Percentiles rank a stretch among this genome's conserved stretches.
phyloP scores from a whole-genome alignment of 2,888 invertebrate species.

The Thera obeliscata region DNA sequence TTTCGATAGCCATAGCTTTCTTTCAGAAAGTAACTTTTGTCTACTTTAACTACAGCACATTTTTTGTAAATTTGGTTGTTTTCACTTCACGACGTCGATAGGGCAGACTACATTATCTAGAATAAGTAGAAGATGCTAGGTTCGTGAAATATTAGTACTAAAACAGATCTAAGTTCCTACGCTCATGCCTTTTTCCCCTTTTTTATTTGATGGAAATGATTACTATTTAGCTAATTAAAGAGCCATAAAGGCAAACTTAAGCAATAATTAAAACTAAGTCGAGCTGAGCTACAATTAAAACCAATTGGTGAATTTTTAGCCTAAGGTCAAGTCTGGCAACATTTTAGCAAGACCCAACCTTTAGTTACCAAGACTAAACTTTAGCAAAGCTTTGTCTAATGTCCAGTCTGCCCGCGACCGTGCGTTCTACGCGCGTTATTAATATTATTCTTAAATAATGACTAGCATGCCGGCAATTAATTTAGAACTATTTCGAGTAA shows the following conservation, averaged over 20 bases:
- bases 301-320: background rate
- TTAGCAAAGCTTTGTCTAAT: constrained; percentile 19
- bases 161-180: constrained; percentile 19
- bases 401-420: constrained; percentile 45
- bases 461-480: constrained; percentile 56
- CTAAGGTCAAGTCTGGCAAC: constrained; percentile 9
- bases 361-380: constrained; percentile 17
- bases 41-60: constrained; percentile 21
- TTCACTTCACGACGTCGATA: constrained; percentile 33
- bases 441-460: constrained; percentile 48
- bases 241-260: background rate
- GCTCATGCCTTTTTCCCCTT: background rate
- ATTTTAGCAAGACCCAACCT: constrained; percentile 21
- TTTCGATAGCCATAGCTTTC: constrained; percentile 32
- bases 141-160: background rate
- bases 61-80: constrained; percentile 33
- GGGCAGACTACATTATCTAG: constrained; percentile 30
- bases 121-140: too few species aligned
- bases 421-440: constrained; percentile 62
- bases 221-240: background rate
- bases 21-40: constrained; percentile 41
- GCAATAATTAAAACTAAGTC: too few species aligned
- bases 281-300: background rate
- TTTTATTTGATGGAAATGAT: background rate
- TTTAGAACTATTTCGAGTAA: constrained; percentile 21